Conservation (phyloP, 2,113 vertebrate genomes). For the Rynchops niger region DNA sequence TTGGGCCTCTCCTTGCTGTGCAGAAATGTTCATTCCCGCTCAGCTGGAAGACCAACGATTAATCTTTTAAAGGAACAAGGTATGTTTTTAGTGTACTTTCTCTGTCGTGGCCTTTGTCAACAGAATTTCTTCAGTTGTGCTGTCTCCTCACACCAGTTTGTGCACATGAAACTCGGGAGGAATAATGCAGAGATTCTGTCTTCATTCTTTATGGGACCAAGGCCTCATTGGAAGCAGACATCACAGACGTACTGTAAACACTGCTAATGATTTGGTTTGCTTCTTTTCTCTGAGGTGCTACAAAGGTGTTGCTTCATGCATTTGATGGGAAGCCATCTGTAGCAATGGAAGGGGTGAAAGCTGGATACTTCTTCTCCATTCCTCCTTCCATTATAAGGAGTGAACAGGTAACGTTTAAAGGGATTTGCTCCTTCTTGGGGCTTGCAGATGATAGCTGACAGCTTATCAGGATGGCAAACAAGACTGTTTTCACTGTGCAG, state of each 20-base stretch:
- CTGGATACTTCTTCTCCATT: conserved; percentile 94
- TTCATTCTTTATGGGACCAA: background rate
- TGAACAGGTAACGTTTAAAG: conserved; percentile 82
- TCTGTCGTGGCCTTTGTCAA: background rate
- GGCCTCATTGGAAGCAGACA: background rate
- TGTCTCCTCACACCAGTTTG: background rate
- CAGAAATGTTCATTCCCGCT: conserved; percentile 97
- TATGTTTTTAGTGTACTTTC: conserved; percentile 50
- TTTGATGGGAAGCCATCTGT: conserved; percentile 94
- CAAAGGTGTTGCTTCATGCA: conserved; percentile 90
- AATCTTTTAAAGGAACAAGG: conserved; percentile 91
- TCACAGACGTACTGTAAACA: background rate
- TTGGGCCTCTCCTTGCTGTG: background rate
- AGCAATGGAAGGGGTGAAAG: conserved; percentile 92
- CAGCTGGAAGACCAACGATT: conserved; percentile 94
- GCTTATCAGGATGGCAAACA: background rate
- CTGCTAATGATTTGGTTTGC: background rate
- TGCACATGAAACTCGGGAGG: background rate
- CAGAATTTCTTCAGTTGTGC: background rate
- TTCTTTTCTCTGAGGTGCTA: conserved; percentile 75
- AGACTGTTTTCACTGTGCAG: background rate
- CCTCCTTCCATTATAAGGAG: conserved; percentile 93
- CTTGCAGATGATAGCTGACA: background rate
- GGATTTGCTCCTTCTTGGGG: background rate
- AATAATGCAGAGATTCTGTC: background rate